Percentiles rank a stretch among this genome's conserved stretches.
These are phyloP conservation scores for Microcebus griseorufus DNA, from an alignment of 2,113 vertebrate genomes.

Conservation along the genomic window DNA sequence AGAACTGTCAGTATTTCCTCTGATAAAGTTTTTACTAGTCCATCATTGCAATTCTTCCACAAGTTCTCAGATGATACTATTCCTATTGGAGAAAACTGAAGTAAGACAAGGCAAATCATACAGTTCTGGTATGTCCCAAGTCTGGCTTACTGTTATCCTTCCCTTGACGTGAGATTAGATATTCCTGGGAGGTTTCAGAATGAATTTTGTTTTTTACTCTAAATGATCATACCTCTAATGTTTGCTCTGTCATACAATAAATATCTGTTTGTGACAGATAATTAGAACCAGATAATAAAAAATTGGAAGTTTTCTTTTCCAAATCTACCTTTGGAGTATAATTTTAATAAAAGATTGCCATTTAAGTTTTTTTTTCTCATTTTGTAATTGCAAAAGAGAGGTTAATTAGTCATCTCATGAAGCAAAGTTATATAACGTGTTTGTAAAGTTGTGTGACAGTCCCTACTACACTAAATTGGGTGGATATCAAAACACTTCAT, in stretches of 20 bases:
- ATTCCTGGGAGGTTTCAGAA: not conserved
- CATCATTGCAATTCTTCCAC: not conserved
- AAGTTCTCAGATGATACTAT: not conserved
- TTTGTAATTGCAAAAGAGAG: not conserved
- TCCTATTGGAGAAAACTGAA: not conserved
- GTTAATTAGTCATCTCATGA: not conserved
- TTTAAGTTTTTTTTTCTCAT: not conserved
- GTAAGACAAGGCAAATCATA: not conserved
- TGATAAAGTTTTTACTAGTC: not conserved
- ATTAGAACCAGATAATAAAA: constrained; percentile 19
- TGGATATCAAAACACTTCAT: not conserved
- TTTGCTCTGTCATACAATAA: not conserved
- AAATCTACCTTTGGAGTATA: constrained; percentile 2
- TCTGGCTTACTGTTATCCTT: not conserved
- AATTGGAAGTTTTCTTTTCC: not conserved
- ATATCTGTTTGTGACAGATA: not conserved
- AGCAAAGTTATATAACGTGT: not conserved
- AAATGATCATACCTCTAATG: not conserved
- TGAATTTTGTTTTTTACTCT: constrained; percentile 28
- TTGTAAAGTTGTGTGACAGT: not conserved
- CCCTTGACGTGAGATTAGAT: not conserved
- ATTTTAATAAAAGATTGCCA: not conserved
- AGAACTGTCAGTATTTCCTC: not conserved
- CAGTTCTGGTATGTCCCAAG: not conserved
- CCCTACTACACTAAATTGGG: not conserved